Evolutionary conservation across 2,113 vertebrate genomes (phyloP).

Genomic region (Melanocharis versteri): DNA sequence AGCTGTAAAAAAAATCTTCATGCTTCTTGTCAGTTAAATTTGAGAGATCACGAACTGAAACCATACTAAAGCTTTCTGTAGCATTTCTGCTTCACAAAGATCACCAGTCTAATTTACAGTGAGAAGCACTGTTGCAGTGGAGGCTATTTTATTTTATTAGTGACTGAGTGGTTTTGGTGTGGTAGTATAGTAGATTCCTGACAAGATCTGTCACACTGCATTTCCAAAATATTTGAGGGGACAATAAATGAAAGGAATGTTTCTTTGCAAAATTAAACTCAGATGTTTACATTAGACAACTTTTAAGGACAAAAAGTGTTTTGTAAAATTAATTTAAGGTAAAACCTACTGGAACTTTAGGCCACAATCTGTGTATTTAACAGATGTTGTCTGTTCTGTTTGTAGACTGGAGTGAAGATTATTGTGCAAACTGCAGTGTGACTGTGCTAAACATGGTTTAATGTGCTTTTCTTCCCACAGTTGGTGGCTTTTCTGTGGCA

Average conservation of each 20-base stretch:
- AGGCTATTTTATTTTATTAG: not conserved
- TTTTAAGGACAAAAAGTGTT: not conserved
- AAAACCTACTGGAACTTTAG: not conserved
- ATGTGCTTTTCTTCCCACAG: constrained; percentile 47
- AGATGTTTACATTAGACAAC: not conserved
- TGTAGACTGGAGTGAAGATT: not conserved
- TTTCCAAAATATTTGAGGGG: not conserved
- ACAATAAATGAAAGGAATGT: not conserved
- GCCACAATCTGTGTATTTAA: not conserved
- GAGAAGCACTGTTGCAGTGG: not conserved
- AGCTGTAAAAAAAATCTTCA: not conserved
- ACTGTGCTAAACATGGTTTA: not conserved
- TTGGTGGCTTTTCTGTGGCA: constrained; percentile 86
- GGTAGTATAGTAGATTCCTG: not conserved
- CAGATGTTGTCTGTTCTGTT: not conserved
- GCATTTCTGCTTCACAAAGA: not conserved
- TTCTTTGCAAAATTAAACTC: not conserved
- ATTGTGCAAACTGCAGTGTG: not conserved
- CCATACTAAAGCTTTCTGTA: not conserved
- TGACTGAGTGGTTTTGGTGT: not conserved
- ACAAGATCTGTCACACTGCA: not conserved
- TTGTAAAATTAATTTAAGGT: not conserved
- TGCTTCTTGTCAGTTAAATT: not conserved
- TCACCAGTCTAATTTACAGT: not conserved
- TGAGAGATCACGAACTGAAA: not conserved